phyloP scores from a whole-genome alignment of 2,797 vertebrate genomes.

The Channa striata region DNA sequence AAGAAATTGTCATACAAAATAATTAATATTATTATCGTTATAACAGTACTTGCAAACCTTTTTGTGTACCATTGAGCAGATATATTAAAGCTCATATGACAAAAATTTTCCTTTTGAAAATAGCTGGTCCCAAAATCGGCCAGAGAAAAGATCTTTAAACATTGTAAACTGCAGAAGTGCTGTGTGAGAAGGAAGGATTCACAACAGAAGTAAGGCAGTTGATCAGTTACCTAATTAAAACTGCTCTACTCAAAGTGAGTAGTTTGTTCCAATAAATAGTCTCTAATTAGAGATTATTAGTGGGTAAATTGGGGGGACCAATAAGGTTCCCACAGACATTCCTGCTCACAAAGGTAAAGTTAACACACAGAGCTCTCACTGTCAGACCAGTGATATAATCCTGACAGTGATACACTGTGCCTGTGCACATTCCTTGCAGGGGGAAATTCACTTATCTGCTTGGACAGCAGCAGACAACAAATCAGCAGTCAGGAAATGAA shows the following conservation, averaged over 20 bases:
- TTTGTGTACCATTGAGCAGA: no score
- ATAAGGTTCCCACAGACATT: conserved; percentile 42
- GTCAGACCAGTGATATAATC: conserved; percentile 45
- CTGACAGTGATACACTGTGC: conserved; percentile 54
- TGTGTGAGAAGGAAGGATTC: background rate
- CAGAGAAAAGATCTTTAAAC: background rate
- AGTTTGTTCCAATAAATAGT: conserved; percentile 19
- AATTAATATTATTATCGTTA: no score
- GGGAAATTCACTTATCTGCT: conserved; percentile 64
- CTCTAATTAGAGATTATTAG: conserved; percentile 40
- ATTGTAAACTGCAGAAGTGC: background rate
- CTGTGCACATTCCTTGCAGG: conserved; percentile 58
- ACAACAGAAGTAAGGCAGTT: background rate
- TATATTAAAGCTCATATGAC: no score
- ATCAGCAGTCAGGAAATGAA: conserved; percentile 71
- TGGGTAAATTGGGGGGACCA: conserved; percentile 33
- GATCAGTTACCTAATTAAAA: conserved; percentile 16
- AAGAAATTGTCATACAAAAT: no score
- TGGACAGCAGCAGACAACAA: conserved; percentile 57
- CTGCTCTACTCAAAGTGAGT: background rate
- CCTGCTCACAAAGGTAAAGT: conserved; percentile 34
- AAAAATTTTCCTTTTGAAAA: no score
- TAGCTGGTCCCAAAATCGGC: no score
- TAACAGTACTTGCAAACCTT: no score
- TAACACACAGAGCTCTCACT: conserved; percentile 16